Evolutionary conservation across 2,113 vertebrate species (phyloP).

Genomic region (Podarcis cretensis): DNA sequence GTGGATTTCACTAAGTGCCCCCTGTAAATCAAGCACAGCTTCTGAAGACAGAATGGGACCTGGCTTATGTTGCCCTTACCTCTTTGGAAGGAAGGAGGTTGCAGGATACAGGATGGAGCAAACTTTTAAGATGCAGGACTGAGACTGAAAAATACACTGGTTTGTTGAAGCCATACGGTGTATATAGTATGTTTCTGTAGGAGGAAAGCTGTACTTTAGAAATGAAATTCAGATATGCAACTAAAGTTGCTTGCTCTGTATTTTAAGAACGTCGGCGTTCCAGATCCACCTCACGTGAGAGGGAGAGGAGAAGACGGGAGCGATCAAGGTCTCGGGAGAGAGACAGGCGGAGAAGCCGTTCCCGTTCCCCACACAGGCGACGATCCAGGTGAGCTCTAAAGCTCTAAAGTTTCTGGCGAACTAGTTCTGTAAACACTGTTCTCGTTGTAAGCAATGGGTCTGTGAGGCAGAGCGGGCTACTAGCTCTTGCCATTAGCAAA

Average conservation of each 20-base stretch:
- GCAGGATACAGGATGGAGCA: neutral
- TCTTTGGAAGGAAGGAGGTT: neutral
- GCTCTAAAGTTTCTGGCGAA: neutral
- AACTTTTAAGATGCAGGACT: neutral
- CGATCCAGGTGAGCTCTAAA: conserved; percentile 91
- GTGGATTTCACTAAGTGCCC: no score
- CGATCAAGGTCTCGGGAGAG: conserved; percentile 90
- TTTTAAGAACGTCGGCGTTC: conserved; percentile 88
- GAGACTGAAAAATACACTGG: neutral
- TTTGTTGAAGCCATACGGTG: neutral
- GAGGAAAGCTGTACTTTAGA: no score
- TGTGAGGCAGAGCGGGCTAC: no score
- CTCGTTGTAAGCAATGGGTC: neutral
- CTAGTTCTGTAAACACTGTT: neutral
- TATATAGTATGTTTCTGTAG: neutral
- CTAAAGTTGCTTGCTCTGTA: no score
- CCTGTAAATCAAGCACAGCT: neutral
- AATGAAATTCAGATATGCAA: neutral
- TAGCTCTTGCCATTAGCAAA: neutral
- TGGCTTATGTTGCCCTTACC: neutral
- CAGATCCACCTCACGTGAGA: conserved; percentile 88
- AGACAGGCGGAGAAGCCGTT: conserved; percentile 89
- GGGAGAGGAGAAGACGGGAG: conserved; percentile 89
- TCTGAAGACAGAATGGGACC: neutral
- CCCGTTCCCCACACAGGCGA: conserved; percentile 90